These are phyloP conservation scores for Empis stercorea DNA, from an alignment of 2,888 invertebrate genomes.

Conservation along the genomic window DNA sequence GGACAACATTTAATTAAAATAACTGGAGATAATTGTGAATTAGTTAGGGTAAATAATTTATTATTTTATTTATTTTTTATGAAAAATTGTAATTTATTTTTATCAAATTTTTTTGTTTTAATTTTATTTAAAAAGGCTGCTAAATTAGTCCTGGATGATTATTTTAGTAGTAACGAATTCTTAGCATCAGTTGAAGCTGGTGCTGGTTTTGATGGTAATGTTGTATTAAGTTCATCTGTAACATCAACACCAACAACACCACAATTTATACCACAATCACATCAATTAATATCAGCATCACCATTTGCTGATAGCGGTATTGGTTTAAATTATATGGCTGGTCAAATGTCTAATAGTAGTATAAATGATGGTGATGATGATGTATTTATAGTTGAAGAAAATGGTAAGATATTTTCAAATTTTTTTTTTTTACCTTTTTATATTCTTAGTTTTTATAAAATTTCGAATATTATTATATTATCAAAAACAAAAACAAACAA, in stretches of 20 bases:
- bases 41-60: constrained; percentile 72
- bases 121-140: constrained; percentile 49
- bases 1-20: constrained; percentile 74
- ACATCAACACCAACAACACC: constrained; percentile 29
- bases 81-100: not conserved
- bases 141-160: constrained; percentile 77
- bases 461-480: too few relatives aligned
- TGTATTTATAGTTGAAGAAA: constrained; percentile 27
- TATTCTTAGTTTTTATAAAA: too few relatives aligned
- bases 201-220: constrained; percentile 31
- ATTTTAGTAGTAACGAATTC: constrained; percentile 46
- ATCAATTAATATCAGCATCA: constrained; percentile 14
- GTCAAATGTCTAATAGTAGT: constrained; percentile 17
- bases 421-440: constrained; percentile 1
- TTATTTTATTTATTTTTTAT: too few relatives aligned
- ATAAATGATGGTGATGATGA: constrained; percentile 33
- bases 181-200: constrained; percentile 35
- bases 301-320: constrained; percentile 35
- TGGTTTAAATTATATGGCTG: constrained; percentile 31
- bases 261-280: constrained; percentile 18
- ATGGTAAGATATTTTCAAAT: constrained; percentile 15
- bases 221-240: constrained; percentile 31
- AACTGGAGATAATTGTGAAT: constrained; percentile 70
- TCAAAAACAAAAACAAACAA: too few relatives aligned
- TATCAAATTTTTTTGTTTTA: not conserved